A percentile compares a stretch with the other conserved stretches of the same genome.
phyloP scores from a whole-genome alignment of 2,797 vertebrate genomes.

The Muscicapa striata region DNA sequence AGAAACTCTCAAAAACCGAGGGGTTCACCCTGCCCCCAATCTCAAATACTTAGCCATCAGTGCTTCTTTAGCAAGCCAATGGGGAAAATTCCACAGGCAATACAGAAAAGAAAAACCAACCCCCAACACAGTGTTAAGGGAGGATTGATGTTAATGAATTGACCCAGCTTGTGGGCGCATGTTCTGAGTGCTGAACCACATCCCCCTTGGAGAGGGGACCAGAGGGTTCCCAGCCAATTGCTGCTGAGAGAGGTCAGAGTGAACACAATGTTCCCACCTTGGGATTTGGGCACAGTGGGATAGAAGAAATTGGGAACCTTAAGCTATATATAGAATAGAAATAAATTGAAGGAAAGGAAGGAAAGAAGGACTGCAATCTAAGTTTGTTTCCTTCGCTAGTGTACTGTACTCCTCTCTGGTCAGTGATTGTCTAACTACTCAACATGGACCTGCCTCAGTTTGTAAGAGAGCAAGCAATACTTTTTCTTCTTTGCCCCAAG shows the following conservation, averaged over 20 bases:
- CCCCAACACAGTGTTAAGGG: no score
- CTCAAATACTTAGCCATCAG: no score
- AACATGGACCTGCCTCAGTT: background rate
- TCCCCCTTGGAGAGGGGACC: background rate
- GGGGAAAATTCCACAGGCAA: no score
- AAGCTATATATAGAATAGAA: background rate
- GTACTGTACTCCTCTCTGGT: background rate
- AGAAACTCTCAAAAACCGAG: no score
- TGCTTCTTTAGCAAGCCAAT: no score
- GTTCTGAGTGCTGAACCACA: rapidly evolving
- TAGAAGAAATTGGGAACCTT: background rate
- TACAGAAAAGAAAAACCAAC: no score
- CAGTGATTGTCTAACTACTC: background rate
- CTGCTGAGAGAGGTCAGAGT: background rate
- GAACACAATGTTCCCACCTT: background rate
- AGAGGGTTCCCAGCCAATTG: background rate
- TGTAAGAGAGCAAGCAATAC: background rate
- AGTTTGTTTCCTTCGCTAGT: background rate
- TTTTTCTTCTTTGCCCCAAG: background rate
- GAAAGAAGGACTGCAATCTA: background rate
- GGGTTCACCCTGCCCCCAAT: no score
- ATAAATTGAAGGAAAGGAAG: background rate
- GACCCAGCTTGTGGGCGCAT: rapidly evolving
- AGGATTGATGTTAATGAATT: background rate
- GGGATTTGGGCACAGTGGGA: rapidly evolving